These are phyloP conservation scores for Drosophila auraria DNA, from an alignment of 1,140 invertebrate genomes.

Conservation along the genomic window DNA sequence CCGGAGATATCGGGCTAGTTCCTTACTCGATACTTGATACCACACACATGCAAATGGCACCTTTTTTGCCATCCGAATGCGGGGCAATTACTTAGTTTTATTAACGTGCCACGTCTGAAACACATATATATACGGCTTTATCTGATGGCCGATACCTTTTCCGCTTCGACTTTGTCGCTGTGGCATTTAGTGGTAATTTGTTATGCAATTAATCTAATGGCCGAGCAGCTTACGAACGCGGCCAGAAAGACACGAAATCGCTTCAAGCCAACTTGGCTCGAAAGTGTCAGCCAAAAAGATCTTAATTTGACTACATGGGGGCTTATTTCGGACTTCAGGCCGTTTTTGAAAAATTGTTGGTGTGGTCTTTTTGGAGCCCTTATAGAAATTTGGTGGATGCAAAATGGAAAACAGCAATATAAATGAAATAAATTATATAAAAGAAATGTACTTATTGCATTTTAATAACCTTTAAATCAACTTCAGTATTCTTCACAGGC, in stretches of 20 bases:
- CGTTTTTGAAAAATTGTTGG: background rate
- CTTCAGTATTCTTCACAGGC: background rate
- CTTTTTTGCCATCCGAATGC: background rate
- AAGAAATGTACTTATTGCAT: too few relatives aligned
- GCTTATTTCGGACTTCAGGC: background rate
- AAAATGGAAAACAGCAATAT: background rate
- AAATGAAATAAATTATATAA: too few relatives aligned
- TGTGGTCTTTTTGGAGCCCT: background rate
- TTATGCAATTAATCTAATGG: conserved; percentile 48
- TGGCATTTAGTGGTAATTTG: conserved; percentile 51
- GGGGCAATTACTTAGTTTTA: conserved; percentile 16
- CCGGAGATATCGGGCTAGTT: background rate
- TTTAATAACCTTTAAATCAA: too few relatives aligned
- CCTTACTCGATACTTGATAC: background rate
- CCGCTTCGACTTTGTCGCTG: conserved; percentile 38
- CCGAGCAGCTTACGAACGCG: conserved; percentile 21
- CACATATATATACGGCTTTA: background rate
- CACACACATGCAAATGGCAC: conserved; percentile 10
- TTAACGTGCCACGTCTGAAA: conserved; percentile 12
- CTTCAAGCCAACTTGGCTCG: background rate
- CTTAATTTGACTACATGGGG: conserved; percentile 13
- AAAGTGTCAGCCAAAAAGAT: conserved; percentile 22
- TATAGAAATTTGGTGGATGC: background rate
- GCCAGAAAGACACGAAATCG: conserved; percentile 23
- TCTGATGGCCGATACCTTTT: conserved; percentile 30